Evolutionary conservation across 2,113 vertebrate species (phyloP).

Genomic region (Anarrhichthys ocellatus): DNA sequence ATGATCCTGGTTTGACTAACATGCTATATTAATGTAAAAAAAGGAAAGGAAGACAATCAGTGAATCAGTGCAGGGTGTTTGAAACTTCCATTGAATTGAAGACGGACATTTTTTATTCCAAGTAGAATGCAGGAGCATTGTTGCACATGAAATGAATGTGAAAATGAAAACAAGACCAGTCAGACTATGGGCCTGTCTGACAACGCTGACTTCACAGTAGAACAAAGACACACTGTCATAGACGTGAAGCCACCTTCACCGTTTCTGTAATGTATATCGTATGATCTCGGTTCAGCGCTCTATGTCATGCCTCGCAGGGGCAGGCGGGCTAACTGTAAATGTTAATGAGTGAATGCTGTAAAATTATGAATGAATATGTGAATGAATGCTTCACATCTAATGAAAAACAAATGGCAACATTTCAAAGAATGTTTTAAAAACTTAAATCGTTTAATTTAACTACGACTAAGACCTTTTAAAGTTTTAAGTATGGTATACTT

Average conservation of each 20-base stretch:
- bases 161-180: slow-evolving; percentile 33
- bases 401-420: slow-evolving; percentile 18
- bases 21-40: slow-evolving; percentile 18
- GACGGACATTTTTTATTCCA: background rate
- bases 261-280: background rate
- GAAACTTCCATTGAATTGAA: slow-evolving; percentile 11
- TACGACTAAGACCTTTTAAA: background rate
- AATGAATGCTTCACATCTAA: slow-evolving; percentile 10
- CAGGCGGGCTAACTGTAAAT: background rate
- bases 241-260: slow-evolving; percentile 16
- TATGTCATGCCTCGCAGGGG: background rate
- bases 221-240: slow-evolving; percentile 11
- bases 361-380: background rate
- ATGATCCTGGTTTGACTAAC: slow-evolving; percentile 11
- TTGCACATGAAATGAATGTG: slow-evolving; percentile 19
- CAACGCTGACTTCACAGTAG: background rate
- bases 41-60: slow-evolving; percentile 12
- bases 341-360: background rate
- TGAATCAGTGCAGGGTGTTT: slow-evolving; percentile 18
- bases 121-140: slow-evolving; percentile 5
- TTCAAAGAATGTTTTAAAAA: background rate
- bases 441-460: background rate
- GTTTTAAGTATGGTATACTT: background rate
- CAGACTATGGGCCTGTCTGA: slow-evolving; percentile 9
- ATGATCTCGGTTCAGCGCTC: background rate